Conservation (phyloP, 2,797 vertebrate genomes). For the Nasua narica region DNA sequence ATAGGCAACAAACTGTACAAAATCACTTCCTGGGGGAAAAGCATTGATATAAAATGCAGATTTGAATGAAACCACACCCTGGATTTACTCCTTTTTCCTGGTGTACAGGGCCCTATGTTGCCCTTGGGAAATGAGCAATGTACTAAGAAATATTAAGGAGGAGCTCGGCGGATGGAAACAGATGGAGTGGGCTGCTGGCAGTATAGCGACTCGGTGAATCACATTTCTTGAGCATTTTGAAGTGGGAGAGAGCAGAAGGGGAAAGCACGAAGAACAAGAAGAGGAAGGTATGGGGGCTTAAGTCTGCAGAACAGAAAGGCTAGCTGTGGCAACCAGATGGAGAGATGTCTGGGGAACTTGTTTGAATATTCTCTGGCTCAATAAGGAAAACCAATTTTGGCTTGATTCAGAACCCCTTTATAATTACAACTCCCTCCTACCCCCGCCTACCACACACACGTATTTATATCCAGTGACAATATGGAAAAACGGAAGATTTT, state of each 20-base stretch:
- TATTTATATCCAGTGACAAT: not conserved
- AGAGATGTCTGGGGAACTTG: not conserved
- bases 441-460: not conserved
- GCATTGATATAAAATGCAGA: not conserved
- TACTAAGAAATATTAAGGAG: constrained; percentile 18
- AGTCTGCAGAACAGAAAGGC: not conserved
- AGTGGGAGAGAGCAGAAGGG: not conserved
- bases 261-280: not conserved
- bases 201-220: not conserved
- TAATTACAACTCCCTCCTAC: not conserved
- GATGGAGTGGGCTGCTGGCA: not conserved
- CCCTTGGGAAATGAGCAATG: constrained; percentile 24
- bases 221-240: constrained; percentile 18
- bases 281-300: not conserved
- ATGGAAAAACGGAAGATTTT: not conserved
- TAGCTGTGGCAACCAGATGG: not conserved
- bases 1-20: constrained; percentile 22
- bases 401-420: not conserved
- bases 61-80: constrained; percentile 9
- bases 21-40: constrained; percentile 6
- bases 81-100: not conserved
- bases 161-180: not conserved
- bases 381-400: not conserved
- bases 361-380: not conserved
- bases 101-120: not conserved